These are phyloP conservation scores for Dromas ardeola DNA, from an alignment of 2,113 vertebrate species.

Conservation along the genomic window DNA sequence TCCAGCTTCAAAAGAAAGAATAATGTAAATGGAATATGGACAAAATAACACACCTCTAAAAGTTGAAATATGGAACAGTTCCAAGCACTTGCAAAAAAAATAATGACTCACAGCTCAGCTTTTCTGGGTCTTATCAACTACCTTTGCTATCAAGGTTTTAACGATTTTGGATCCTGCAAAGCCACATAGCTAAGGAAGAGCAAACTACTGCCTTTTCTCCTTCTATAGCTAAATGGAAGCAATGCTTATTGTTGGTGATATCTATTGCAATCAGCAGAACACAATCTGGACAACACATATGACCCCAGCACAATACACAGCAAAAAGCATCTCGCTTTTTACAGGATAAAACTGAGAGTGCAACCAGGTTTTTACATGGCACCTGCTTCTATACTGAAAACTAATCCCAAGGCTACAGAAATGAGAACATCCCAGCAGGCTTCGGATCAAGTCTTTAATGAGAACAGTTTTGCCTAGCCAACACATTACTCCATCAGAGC, in stretches of 20 bases:
- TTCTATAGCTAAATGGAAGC: neutral
- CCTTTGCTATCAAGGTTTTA: neutral
- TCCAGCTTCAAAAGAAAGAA: constrained; percentile 34
- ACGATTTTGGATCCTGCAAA: neutral
- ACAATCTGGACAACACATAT: neutral
- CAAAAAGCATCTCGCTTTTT: neutral
- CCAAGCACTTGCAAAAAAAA: neutral
- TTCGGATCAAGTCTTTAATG: neutral
- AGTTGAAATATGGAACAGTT: neutral
- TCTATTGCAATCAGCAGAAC: neutral
- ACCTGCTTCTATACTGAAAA: neutral
- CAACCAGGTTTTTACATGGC: neutral
- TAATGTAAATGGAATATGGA: neutral
- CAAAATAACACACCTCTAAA: neutral
- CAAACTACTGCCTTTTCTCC: neutral
- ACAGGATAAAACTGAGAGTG: neutral
- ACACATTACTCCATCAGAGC: neutral
- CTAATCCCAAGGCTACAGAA: neutral
- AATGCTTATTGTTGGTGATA: neutral
- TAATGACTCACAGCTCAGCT: neutral
- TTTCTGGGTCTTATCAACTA: neutral
- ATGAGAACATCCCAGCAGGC: neutral
- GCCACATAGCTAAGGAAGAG: neutral
- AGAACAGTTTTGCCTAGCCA: neutral
- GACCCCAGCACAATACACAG: neutral